Conservation (phyloP, 1,140 invertebrate genomes). For the Drosophila miranda region DNA sequence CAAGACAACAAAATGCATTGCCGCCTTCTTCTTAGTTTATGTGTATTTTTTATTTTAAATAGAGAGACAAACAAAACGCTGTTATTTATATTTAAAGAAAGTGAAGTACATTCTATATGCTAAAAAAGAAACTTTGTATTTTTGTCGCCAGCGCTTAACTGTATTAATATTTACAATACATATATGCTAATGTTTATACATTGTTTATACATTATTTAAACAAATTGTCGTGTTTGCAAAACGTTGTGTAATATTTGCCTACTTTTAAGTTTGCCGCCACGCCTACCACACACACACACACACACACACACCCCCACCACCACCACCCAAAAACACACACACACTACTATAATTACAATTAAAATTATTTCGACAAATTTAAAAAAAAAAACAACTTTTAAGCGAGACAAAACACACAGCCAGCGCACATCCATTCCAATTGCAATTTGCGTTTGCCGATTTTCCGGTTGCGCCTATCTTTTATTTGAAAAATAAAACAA, state of each 20-base stretch:
- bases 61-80: constrained; percentile 49
- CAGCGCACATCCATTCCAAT: constrained; percentile 64
- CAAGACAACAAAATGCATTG: constrained; percentile 39
- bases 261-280: constrained; percentile 72
- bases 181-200: constrained; percentile 72
- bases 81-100: constrained; percentile 67
- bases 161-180: constrained; percentile 55
- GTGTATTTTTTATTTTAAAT: constrained; percentile 46
- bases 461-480: constrained; percentile 21
- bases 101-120: constrained; percentile 47
- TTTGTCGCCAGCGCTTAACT: constrained; percentile 74
- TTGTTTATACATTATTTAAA: constrained; percentile 74
- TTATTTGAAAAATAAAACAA: constrained; percentile 46
- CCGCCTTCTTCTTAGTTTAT: constrained; percentile 64
- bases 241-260: constrained; percentile 80
- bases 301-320: no score
- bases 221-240: constrained; percentile 69
- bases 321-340: constrained; percentile 22
- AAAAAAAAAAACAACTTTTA: constrained; percentile 11
- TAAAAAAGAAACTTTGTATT: constrained; percentile 55
- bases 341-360: constrained; percentile 22
- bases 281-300: constrained; percentile 27
- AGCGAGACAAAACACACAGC: constrained; percentile 19
- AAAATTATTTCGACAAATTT: constrained; percentile 34
- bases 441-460: constrained; percentile 15